Percentiles rank a stretch among this genome's conserved stretches.
Evolutionary conservation across 2,113 vertebrate species (phyloP).

Genomic region (Colinus virginianus): DNA sequence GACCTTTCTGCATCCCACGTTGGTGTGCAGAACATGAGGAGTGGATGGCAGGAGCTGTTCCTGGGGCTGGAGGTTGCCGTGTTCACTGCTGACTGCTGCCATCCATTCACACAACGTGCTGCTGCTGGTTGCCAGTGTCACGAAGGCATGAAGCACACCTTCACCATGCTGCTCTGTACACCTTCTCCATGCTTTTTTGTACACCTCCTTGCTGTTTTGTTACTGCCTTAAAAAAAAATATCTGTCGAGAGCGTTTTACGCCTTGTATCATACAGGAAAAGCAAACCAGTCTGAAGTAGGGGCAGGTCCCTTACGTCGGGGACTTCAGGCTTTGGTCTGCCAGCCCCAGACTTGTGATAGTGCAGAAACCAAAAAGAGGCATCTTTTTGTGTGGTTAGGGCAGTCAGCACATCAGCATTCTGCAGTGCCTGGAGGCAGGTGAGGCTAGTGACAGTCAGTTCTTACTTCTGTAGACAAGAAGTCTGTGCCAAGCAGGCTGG

Average conservation of each 20-base stretch:
- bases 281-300: not conserved
- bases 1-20: too few relatives aligned
- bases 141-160: not conserved
- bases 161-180: not conserved
- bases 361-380: not conserved
- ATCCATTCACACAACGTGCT: too few relatives aligned
- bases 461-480: not conserved
- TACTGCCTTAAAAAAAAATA: not conserved
- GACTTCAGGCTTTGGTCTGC: not conserved
- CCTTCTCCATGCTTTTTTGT: not conserved
- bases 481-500: not conserved
- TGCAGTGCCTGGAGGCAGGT: not conserved
- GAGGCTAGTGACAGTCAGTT: not conserved
- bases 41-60: too few relatives aligned
- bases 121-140: too few relatives aligned
- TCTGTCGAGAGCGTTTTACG: not conserved
- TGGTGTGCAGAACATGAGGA: too few relatives aligned
- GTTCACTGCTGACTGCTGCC: too few relatives aligned
- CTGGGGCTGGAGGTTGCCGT: too few relatives aligned
- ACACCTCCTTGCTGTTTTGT: not conserved
- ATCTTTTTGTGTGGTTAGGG: not conserved
- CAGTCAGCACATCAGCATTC: not conserved
- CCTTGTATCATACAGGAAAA: not conserved
- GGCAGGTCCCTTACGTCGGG: not conserved
- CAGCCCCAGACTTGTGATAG: not conserved